Evolutionary conservation across 2,113 vertebrate species (phyloP).

Genomic region (Probosciger aterrimus): DNA sequence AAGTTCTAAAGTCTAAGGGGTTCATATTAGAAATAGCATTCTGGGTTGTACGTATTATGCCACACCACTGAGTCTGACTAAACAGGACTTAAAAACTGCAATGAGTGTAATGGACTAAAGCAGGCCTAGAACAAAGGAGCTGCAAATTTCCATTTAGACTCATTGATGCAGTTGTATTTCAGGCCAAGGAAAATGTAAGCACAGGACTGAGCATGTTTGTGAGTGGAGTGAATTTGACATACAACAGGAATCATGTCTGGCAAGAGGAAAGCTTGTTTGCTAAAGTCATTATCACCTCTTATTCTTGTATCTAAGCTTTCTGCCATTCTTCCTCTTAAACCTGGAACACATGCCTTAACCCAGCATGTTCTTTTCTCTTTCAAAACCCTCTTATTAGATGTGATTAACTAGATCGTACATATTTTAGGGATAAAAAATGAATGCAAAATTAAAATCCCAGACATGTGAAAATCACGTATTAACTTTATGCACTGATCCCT

Average conservation of each 20-base stretch:
- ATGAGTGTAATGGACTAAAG: neutral
- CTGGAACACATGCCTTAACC: neutral
- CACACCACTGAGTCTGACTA: neutral
- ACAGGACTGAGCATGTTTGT: neutral
- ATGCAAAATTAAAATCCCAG: neutral
- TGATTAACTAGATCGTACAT: neutral
- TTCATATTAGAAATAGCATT: neutral
- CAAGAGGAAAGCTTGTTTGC: constrained; percentile 11
- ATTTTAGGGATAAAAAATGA: neutral
- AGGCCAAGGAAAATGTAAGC: neutral
- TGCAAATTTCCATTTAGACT: neutral
- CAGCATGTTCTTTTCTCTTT: neutral
- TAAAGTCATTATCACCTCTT: constrained; percentile 50
- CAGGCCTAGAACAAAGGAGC: neutral
- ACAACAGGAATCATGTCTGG: neutral
- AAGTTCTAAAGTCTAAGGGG: neutral
- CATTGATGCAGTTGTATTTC: neutral
- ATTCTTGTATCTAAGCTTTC: neutral
- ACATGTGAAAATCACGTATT: neutral
- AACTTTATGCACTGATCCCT: neutral
- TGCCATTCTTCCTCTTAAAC: constrained; percentile 12
- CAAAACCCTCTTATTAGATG: neutral
- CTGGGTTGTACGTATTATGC: neutral
- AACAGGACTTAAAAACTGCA: neutral
- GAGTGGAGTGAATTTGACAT: constrained; percentile 23